phyloP scores from a whole-genome alignment of 2,888 invertebrate genomes.

The Adelphocoris suturalis region DNA sequence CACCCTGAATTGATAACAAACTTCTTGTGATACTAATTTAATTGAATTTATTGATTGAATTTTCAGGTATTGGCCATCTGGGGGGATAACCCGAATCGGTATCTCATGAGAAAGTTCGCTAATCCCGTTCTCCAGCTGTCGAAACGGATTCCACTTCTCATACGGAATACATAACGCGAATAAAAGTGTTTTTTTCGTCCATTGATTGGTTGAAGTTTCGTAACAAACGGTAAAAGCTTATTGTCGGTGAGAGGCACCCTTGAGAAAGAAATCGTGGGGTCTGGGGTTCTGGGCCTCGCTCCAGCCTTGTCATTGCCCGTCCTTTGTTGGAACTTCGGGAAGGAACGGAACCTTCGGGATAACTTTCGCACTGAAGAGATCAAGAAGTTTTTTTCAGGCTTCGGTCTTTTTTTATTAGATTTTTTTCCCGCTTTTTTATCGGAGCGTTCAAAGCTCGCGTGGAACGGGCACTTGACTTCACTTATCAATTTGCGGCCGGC shows the following conservation, averaged over 20 bases:
- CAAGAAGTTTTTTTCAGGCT: not conserved
- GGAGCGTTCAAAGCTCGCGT: slow-evolving; percentile 2
- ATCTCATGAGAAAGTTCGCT: not conserved
- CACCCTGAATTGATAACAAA: no score
- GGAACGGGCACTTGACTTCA: not conserved
- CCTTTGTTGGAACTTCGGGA: slow-evolving; percentile 36
- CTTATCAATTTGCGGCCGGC: not conserved
- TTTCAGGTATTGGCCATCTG: no score
- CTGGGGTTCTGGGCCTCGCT: not conserved
- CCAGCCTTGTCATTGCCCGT: slow-evolving; percentile 35
- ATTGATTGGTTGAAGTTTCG: slow-evolving; percentile 22
- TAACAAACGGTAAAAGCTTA: slow-evolving; percentile 42
- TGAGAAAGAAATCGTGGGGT: slow-evolving; percentile 55
- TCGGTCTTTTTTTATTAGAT: not conserved
- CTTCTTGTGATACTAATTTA: no score
- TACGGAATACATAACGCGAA: not conserved
- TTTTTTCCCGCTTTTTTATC: not conserved
- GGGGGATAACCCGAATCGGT: no score
- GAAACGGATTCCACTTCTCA: not conserved
- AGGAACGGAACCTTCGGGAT: slow-evolving; percentile 38
- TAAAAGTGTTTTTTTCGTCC: not conserved
- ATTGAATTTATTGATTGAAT: no score
- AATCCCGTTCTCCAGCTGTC: not conserved
- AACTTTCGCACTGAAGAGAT: slow-evolving; percentile 38
- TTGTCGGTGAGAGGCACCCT: slow-evolving; percentile 2